phyloP scores from a whole-genome alignment of 2,797 vertebrate genomes.

The Hoplostethus mediterraneus region DNA sequence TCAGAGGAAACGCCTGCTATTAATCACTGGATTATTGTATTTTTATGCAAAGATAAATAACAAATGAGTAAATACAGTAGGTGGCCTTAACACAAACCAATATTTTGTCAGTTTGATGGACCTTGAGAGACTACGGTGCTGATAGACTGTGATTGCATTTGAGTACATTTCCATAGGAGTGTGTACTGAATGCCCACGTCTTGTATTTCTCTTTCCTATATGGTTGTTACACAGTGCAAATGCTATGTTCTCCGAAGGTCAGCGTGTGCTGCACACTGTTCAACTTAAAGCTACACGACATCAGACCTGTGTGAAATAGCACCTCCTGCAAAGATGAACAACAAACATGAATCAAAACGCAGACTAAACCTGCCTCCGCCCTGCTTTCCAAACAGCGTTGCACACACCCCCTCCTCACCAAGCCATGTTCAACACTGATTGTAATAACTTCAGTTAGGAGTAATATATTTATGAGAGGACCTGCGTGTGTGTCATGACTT shows the following conservation, averaged over 20 bases:
- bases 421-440: too few relatives aligned
- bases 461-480: too few relatives aligned
- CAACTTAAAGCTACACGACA: slow-evolving; percentile 20
- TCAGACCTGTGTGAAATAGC: too few relatives aligned
- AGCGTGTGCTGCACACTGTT: slow-evolving; percentile 37
- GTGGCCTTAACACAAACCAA: slow-evolving; percentile 41
- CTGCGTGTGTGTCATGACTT: too few relatives aligned
- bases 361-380: too few relatives aligned
- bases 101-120: slow-evolving; percentile 54
- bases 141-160: slow-evolving; percentile 18
- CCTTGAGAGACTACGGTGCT: slow-evolving; percentile 52
- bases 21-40: slow-evolving; percentile 51
- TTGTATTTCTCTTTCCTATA: slow-evolving; percentile 32
- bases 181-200: slow-evolving; percentile 2
- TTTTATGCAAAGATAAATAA: slow-evolving; percentile 46
- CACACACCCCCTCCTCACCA: too few relatives aligned
- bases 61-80: slow-evolving; percentile 51
- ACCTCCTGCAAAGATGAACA: too few relatives aligned
- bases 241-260: slow-evolving; percentile 55
- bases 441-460: too few relatives aligned
- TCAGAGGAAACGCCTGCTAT: slow-evolving; percentile 32
- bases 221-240: slow-evolving; percentile 33
- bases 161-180: background rate
- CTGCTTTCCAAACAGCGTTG: too few relatives aligned
- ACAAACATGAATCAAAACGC: too few relatives aligned